Percentiles rank a stretch among this genome's conserved stretches.
phyloP scores from a whole-genome alignment of 1,140 invertebrate genomes.

The Tenebrio molitor region DNA sequence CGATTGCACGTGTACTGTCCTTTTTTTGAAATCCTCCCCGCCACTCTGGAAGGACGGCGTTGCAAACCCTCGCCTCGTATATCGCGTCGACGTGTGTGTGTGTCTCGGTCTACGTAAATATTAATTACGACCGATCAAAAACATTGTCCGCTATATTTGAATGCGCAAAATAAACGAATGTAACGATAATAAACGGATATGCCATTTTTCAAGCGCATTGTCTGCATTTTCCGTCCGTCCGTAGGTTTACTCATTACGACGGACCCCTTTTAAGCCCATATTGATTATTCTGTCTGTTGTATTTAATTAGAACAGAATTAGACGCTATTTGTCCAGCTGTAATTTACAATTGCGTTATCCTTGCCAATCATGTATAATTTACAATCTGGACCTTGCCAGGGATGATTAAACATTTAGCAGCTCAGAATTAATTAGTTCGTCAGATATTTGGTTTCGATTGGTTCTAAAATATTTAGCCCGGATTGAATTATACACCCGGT shows the following conservation, averaged over 20 bases:
- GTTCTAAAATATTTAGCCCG: constrained; percentile 27
- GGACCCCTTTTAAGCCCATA: constrained; percentile 52
- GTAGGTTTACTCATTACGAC: constrained; percentile 45
- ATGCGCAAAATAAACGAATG: constrained; percentile 41
- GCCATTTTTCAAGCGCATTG: constrained; percentile 51
- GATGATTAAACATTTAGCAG: constrained; percentile 56
- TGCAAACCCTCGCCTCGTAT: background rate
- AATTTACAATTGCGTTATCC: constrained; percentile 60
- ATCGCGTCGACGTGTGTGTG: background rate
- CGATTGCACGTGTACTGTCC: too few species aligned
- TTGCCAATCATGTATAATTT: constrained; percentile 62
- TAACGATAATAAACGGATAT: constrained; percentile 18
- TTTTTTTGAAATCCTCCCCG: too few species aligned
- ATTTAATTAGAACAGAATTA: constrained; percentile 64
- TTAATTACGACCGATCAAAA: constrained; percentile 54
- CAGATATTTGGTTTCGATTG: constrained; percentile 37
- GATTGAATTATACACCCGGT: constrained; percentile 25
- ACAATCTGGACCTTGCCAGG: constrained; percentile 49
- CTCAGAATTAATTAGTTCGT: constrained; percentile 46
- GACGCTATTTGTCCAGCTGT: constrained; percentile 61
- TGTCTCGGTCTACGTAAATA: constrained; percentile 53
- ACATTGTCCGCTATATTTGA: constrained; percentile 47
- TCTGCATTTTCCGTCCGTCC: constrained; percentile 26
- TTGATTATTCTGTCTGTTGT: constrained; percentile 60
- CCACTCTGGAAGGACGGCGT: too few species aligned